Evolutionary conservation across 2,113 vertebrate species (phyloP).

Genomic region (Toxotes jaculatrix): DNA sequence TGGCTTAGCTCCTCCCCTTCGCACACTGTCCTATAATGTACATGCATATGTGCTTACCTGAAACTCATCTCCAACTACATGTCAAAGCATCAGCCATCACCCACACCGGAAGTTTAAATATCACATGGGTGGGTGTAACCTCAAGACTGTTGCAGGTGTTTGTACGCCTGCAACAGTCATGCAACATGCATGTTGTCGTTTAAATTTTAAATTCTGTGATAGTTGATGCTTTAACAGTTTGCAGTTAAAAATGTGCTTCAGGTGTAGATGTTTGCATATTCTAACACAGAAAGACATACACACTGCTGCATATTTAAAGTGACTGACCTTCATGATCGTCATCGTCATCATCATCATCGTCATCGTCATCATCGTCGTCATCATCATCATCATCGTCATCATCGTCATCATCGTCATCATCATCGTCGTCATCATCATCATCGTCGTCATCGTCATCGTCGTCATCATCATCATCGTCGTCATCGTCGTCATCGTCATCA

Average conservation of each 20-base stretch:
- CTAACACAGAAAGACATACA: constrained; percentile 22
- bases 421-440: constrained; percentile 57
- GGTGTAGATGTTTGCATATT: constrained; percentile 13
- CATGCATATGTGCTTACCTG: constrained; percentile 28
- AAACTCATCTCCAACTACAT: background rate
- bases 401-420: constrained; percentile 61
- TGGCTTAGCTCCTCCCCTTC: constrained; percentile 72
- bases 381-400: constrained; percentile 57
- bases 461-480: constrained; percentile 45
- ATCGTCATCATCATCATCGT: constrained; percentile 56
- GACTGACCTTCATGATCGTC: constrained; percentile 83
- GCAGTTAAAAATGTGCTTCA: constrained; percentile 1
- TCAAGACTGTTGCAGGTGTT: too few species aligned
- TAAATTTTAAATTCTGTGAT: background rate
- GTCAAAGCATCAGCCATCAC: constrained; percentile 35
- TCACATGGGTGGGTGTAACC: background rate
- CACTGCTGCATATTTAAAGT: constrained; percentile 23
- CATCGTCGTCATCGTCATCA: constrained; percentile 40
- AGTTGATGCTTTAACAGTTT: constrained; percentile 11
- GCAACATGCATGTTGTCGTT: background rate
- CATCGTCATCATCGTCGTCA: constrained; percentile 49
- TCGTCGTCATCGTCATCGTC: constrained; percentile 61
- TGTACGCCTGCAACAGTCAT: too few species aligned
- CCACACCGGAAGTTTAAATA: background rate
- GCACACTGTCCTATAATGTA: constrained; percentile 52